These are phyloP conservation scores for Erythrolamprus reginae DNA, from an alignment of 2,113 vertebrate genomes.

Conservation along the genomic window DNA sequence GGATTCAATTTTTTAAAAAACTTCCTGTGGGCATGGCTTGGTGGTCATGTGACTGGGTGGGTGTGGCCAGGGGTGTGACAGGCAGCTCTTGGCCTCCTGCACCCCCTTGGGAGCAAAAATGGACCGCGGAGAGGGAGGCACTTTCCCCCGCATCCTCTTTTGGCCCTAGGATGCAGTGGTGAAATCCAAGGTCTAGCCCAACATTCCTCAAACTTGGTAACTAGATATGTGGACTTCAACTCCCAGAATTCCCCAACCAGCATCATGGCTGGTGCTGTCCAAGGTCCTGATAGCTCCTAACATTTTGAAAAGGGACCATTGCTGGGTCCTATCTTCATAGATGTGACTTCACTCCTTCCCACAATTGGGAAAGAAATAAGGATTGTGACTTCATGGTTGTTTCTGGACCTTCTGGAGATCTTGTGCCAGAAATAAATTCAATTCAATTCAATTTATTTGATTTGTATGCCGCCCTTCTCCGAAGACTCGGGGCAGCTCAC, in stretches of 20 bases:
- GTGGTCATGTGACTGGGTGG: too few species aligned
- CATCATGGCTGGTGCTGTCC: neutral
- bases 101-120: too few species aligned
- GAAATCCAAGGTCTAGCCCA: neutral
- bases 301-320: neutral
- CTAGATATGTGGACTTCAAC: neutral
- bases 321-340: neutral
- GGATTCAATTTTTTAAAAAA: too few species aligned
- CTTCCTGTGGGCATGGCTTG: too few species aligned
- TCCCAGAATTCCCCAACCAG: neutral
- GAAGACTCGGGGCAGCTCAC: too few species aligned
- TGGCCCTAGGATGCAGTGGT: too few species aligned
- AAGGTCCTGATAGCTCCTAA: neutral
- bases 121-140: too few species aligned
- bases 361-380: neutral
- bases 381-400: neutral
- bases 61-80: too few species aligned
- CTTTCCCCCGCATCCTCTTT: too few species aligned
- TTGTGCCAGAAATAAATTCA: neutral
- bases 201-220: neutral
- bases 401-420: neutral
- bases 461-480: too few species aligned
- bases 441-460: too few species aligned
- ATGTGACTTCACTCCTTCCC: neutral
- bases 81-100: too few species aligned